Conservation (phyloP, 2,113 vertebrate genomes). For the Gopherus flavomarginatus region DNA sequence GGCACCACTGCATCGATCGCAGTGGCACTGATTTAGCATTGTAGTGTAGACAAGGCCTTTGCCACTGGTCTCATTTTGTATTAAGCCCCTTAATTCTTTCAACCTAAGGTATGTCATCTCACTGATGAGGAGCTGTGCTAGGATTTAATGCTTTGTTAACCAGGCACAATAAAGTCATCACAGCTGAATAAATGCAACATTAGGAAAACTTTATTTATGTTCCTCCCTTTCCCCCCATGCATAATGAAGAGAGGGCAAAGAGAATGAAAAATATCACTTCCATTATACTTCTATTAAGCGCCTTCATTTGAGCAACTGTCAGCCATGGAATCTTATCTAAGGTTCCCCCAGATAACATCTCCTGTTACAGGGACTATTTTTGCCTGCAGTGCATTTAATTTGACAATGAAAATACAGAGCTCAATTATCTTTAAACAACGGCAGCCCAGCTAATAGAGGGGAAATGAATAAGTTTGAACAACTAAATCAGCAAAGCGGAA, state of each 20-base stretch:
- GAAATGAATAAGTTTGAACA: constrained; percentile 31
- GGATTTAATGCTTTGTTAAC: background rate
- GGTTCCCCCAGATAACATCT: constrained; percentile 53
- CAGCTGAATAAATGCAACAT: background rate
- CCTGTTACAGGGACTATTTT: constrained; percentile 22
- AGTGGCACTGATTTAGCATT: too few species aligned
- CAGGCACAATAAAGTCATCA: background rate
- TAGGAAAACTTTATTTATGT: background rate
- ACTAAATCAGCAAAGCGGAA: constrained; percentile 32
- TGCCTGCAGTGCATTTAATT: background rate
- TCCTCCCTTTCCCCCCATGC: accelerated
- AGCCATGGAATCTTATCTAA: constrained; percentile 29
- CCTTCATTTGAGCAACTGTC: constrained; percentile 24
- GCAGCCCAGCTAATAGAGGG: constrained; percentile 21
- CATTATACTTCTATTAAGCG: background rate
- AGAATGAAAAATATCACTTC: background rate
- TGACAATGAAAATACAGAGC: constrained; percentile 15
- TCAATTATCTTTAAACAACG: background rate
- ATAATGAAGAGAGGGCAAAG: constrained; percentile 10
- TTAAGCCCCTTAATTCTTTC: background rate
- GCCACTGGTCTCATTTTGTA: accelerated
- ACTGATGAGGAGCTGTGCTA: background rate
- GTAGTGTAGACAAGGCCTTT: background rate
- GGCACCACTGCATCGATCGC: too few species aligned
- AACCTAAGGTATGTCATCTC: background rate